Base-by-base conservation (phyloP, 2,888 invertebrate genomes). In the Macrophya alboannulata region DNA sequence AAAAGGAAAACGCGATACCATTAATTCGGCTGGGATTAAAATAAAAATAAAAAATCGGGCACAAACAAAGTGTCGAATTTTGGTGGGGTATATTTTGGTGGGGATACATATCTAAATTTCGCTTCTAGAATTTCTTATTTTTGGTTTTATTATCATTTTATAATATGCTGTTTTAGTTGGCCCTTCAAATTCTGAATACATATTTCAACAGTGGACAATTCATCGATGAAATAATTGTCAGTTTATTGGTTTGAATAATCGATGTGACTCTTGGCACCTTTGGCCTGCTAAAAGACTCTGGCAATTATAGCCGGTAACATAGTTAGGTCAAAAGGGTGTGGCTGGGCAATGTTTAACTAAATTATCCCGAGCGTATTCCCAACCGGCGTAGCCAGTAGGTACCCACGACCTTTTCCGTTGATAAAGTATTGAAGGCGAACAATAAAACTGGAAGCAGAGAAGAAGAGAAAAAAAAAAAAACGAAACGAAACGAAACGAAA, bases 281-380 rank as follows among this genome's bases (percentile, higher is more conserved):
- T 81, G 40, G 21, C 25, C 37, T 21, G 55, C 12, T 79, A 21
- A 79, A 59, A 79, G 79, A 55, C 77, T 37, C 25, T 12, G 40
- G 59, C 40, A 81, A 81, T 62, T 81, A 81, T 45, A 17, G 21
- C 12, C 5, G 40, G 21, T 43, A 81, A 81, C 59, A 43, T 43
- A 40, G 81, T 81, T 81, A 59, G 21, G 62, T 21, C 62, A 25
- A n/a, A 62, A 81, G 81, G 81, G 81, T 81, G 81, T 37, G 81
- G 62, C 43, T 81, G 43, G 62, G 21, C 62, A 62, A 62, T 62
- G 21, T 81, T 43, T 81, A 62, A 59, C 81, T 31, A 62, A 62
- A 81, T 62, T 62, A 62, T 43, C 40, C 43, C 55, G 6, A 62
- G 40, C 40, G 10, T 40, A 31, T 55, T n/a, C 40, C n/a, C 25